Evolutionary conservation across 2,888 invertebrate species (phyloP).

Genomic region (Patella caerulea): DNA sequence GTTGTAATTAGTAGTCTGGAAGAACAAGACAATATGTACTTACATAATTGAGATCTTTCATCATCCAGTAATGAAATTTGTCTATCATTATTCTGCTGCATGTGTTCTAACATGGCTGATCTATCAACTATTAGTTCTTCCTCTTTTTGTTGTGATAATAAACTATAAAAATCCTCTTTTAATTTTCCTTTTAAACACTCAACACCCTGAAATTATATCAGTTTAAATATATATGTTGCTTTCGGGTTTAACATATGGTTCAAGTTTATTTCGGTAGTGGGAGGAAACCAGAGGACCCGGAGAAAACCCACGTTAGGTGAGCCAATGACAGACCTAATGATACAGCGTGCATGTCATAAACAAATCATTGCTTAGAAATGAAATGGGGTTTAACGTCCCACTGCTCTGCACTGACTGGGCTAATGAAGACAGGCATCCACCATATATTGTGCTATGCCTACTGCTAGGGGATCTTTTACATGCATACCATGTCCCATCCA

Average conservation of each 20-base stretch:
- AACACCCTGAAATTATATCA: slow-evolving; percentile 44
- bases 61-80: neutral
- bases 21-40: neutral
- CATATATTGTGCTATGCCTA: too few species aligned
- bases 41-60: slow-evolving; percentile 37
- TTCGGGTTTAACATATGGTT: neutral
- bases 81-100: neutral
- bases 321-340: too few species aligned
- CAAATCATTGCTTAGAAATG: neutral
- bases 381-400: neutral
- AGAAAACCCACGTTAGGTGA: too few species aligned
- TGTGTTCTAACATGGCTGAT: slow-evolving; percentile 14
- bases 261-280: too few species aligned
- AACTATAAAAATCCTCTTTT: slow-evolving; percentile 50
- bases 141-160: slow-evolving; percentile 40
- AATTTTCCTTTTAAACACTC: slow-evolving; percentile 49
- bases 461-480: too few species aligned
- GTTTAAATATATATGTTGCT: neutral
- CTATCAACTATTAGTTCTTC: slow-evolving; percentile 16
- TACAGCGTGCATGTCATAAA: neutral
- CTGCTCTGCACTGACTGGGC: too few species aligned
- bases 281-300: too few species aligned
- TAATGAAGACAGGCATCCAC: too few species aligned
- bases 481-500: too few species aligned
- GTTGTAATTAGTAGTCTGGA: neutral